Conservation (phyloP, 2,797 vertebrate genomes). For the Scarus forsteni region DNA sequence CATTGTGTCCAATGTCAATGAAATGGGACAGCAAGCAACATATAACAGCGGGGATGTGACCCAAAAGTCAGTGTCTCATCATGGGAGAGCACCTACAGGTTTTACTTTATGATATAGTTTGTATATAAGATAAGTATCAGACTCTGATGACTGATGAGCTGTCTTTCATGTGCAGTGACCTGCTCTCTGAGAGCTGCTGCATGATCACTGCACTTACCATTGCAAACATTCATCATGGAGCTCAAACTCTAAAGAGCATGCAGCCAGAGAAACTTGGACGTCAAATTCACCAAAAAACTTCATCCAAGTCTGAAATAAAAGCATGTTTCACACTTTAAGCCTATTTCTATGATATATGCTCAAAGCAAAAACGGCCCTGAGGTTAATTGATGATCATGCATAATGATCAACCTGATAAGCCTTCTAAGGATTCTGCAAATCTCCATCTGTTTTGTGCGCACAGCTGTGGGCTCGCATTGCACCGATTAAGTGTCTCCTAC, state of each 20-base stretch:
- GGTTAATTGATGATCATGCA: conserved; percentile 53
- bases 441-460: conserved; percentile 13
- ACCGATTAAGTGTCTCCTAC: conserved; percentile 20
- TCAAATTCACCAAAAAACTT: conserved; percentile 1
- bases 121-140: neutral
- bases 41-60: neutral
- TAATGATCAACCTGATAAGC: conserved; percentile 27
- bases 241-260: neutral
- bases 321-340: too few species aligned
- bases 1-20: conserved; percentile 1
- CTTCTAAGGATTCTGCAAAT: conserved; percentile 13
- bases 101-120: neutral
- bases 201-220: neutral
- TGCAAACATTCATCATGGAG: neutral
- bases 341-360: too few species aligned
- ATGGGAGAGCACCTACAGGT: neutral
- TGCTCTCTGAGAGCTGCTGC: neutral
- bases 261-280: neutral
- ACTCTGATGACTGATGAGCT: neutral
- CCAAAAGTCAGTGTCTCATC: neutral
- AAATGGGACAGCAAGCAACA: neutral
- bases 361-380: conserved; percentile 28
- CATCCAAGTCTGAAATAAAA: neutral
- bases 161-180: neutral
- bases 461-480: conserved; percentile 21